Conservation (phyloP, 2,113 vertebrate genomes). For the Spermophilus dauricus region DNA sequence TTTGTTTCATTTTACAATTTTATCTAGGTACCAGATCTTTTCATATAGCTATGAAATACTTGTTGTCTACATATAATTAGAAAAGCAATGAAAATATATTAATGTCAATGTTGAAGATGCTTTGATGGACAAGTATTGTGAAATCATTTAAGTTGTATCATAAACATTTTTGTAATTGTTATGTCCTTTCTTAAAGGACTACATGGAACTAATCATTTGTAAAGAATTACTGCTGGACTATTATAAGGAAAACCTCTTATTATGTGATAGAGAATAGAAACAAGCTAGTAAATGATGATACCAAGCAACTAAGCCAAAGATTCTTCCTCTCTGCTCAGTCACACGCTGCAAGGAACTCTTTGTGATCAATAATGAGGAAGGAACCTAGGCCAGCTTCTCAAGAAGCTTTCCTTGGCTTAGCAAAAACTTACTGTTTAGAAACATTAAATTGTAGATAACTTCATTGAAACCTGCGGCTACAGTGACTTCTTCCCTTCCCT, state of each 20-base stretch:
- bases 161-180: not conserved
- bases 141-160: conserved; percentile 7
- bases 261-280: not conserved
- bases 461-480: too few species aligned
- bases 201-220: conserved; percentile 9
- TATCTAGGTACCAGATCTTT: not conserved
- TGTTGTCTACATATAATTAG: not conserved
- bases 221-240: not conserved
- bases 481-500: too few species aligned
- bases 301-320: not conserved
- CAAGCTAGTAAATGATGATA: not conserved
- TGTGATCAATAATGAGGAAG: not conserved
- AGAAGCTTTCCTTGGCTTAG: not conserved
- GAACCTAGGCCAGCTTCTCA: not conserved
- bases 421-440: not conserved
- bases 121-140: not conserved
- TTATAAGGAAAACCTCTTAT: conserved; percentile 28
- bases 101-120: conserved; percentile 6
- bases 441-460: not conserved
- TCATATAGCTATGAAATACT: not conserved
- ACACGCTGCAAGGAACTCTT: not conserved
- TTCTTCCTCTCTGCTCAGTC: not conserved
- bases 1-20: conserved; percentile 30
- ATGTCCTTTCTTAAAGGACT: not conserved
- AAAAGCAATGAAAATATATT: not conserved